Base-by-base conservation (phyloP, 2,797 vertebrate species). In the Phoxinus dragarum region DNA sequence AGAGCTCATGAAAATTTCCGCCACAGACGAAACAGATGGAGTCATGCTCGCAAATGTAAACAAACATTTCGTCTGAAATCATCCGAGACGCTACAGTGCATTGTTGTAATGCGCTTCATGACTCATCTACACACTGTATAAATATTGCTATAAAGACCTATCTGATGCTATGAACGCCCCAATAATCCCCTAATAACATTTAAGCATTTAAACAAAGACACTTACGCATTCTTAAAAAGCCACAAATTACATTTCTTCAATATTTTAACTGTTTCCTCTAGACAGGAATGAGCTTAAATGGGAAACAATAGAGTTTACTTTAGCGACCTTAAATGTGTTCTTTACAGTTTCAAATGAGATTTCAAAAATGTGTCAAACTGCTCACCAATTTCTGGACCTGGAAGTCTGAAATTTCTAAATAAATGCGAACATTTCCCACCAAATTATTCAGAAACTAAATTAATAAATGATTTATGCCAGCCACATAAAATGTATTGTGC, bases 11-110 rank as follows among this genome's bases (percentile, higher is more conserved):
- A 81, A 86, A 72, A 42, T 64, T 6, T 72, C 72, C 54, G 1
- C 64, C 68, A 36, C 56, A 83, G 86, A 71, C 86, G 84, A 84
- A 88, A 85, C 86, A 85, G 74, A 89, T 80, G 82, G n/a, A 61
- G 68, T 88, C 86, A 83, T 21, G 27, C 38, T 56, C 5, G 11
- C 67, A 69, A 76, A 81, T 75, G 82, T 82, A 86, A 86, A 89
- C 81, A 88, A 88, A 89, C 84, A 88, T 72, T 81, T 52, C 38
- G 56, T n/a, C 68, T 56, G 36, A 87, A 87, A 77, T 77, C 81
- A 84, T 81, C 80, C 80, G 76, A 56, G 71, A 56, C 42, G 3
- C 74, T 76, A 44, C 36, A 64, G 5, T 21, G 16, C 27, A 21
- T 21, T 77, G 74, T 27, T 54, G 12, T 34, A 27, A 3, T 74